Conservation (phyloP, 2,797 vertebrate species). For the Ammospiza maritima region DNA sequence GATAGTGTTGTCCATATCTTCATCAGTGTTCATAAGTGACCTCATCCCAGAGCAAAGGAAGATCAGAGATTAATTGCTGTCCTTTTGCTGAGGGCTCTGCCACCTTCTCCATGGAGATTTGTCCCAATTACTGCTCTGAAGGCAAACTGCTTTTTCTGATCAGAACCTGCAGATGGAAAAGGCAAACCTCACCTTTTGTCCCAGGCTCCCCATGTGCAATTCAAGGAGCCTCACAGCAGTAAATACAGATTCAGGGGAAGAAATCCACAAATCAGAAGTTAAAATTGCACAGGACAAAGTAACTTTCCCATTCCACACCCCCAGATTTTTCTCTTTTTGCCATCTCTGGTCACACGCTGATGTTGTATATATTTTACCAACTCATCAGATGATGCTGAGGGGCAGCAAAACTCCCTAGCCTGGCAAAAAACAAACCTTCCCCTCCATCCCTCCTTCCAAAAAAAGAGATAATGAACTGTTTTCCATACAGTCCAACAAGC, state of each 20-base stretch:
- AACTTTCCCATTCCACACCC: background rate
- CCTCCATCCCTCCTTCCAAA: background rate
- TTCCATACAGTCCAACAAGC: background rate
- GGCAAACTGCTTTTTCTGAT: background rate
- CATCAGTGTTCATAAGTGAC: background rate
- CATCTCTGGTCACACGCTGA: background rate
- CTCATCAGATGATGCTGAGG: background rate
- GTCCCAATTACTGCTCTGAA: background rate
- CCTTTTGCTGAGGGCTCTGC: background rate
- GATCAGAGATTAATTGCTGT: background rate
- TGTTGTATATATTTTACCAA: background rate
- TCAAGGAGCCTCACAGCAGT: background rate
- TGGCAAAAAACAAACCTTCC: background rate
- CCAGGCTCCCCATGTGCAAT: fast-evolving
- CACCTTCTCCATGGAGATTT: background rate
- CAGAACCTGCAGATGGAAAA: background rate
- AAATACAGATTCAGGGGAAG: background rate
- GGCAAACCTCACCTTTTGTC: background rate
- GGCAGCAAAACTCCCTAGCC: background rate
- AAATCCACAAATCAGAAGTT: background rate
- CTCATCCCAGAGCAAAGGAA: background rate
- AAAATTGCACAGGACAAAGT: background rate
- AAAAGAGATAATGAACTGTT: background rate
- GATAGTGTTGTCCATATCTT: background rate
- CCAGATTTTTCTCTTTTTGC: background rate